Evolutionary conservation across 2,888 invertebrate species (phyloP), one percentile per base, ranked within the genome.

Genomic region (Agriopis marginaria): DNA sequence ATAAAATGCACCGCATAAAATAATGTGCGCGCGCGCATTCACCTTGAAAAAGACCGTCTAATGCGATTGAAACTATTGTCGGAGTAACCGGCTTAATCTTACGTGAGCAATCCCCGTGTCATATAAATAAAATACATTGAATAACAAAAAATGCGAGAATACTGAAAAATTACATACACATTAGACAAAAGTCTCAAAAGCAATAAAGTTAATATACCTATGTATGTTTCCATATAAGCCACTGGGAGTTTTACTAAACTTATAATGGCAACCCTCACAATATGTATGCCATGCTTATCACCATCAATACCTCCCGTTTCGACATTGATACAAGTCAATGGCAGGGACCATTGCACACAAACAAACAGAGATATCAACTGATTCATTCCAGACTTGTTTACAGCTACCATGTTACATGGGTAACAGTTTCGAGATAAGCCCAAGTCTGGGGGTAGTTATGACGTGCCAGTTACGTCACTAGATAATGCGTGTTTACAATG

Each of bases 241-340:
- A 40, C 17, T 9, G 7, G 58, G 14, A 39, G n/a, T 10, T 47
- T 49, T 49, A 7, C 17, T 40, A 0, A 1, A n/a, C 12, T 11
- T 10, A 39, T 7, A 40, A 17, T 73, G 66, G 68, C 65, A 75
- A 68, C 73, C 69, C 72, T 59, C 5, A 50, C n/a, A 12, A 45
- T 45, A 45, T 53, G 40, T 66, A 54, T 67, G 58, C 73, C 76
- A 73, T 75, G 64, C 45, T 72, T 76, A 76, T 76, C 74, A 77
- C 82, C 80, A 79, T 81, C 72, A 78, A 65, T 79, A 72, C 62
- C 65, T 69, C 71, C 55, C 61, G 66, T 76, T 80, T 74, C 74
- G 72, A 77, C 70, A 81, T 79, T 72, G 73, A 70, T 70, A 68
- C 63, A 62, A 76, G 78, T 75, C 77, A 78, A 76, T 74, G 73